Evolutionary conservation across 2,888 invertebrate genomes (phyloP).

Genomic region (Portevinia maculata): DNA sequence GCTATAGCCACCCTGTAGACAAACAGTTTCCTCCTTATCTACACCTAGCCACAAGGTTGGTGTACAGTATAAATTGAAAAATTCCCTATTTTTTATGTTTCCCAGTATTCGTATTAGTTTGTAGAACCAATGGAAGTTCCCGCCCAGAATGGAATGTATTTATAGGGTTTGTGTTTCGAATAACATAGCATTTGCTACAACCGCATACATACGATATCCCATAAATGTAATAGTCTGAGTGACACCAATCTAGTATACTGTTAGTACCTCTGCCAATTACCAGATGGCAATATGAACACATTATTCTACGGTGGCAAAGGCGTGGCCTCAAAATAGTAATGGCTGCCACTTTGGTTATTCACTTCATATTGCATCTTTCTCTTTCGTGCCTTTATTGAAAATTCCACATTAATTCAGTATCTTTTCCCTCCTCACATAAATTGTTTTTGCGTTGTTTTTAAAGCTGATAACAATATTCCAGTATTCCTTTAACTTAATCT

Average conservation of each 20-base stretch:
- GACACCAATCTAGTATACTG: not conserved
- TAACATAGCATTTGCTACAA: not conserved
- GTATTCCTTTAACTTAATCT: conserved; percentile 57
- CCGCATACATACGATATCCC: conserved; percentile 27
- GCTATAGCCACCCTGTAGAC: too few relatives aligned
- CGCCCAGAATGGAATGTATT: not conserved
- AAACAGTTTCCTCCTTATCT: too few relatives aligned
- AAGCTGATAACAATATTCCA: conserved; percentile 16
- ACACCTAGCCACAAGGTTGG: not conserved
- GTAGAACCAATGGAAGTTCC: not conserved
- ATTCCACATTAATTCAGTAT: not conserved
- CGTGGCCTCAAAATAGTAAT: conserved; percentile 74
- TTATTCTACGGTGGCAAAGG: conserved; percentile 43
- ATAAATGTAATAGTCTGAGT: not conserved
- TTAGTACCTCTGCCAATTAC: not conserved
- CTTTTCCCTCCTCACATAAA: not conserved
- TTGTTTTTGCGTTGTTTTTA: conserved; percentile 8
- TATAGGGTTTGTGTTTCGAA: conserved; percentile 11
- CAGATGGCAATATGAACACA: conserved; percentile 25
- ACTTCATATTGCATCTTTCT: not conserved
- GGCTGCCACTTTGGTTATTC: conserved; percentile 65
- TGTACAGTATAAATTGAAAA: not conserved
- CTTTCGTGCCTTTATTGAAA: not conserved
- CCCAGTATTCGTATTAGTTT: not conserved
- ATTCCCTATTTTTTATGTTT: not conserved